Conservation (phyloP, 2,797 vertebrate species). For the Scyliorhinus canicula region DNA sequence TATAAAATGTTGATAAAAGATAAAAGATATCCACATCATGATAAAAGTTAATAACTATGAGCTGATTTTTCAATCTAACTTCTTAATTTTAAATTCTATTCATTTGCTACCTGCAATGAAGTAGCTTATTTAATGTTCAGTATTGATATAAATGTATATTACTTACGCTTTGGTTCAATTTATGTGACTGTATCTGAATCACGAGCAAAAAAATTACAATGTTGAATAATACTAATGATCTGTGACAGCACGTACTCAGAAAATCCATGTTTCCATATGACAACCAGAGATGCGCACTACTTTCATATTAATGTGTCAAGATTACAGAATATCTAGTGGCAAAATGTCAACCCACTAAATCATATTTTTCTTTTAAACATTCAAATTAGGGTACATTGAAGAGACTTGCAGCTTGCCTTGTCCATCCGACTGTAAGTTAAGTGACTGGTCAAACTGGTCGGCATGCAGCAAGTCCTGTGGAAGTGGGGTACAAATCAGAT, state of each 20-base stretch:
- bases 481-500: conserved; percentile 76
- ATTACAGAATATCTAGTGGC: too few species aligned
- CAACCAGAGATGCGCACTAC: neutral
- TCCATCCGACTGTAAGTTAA: conserved; percentile 91
- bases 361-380: conserved; percentile 45
- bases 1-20: neutral
- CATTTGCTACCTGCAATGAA: conserved; percentile 38
- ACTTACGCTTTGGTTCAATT: neutral
- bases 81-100: neutral
- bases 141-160: neutral
- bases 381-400: conserved; percentile 73
- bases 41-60: neutral
- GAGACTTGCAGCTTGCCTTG: conserved; percentile 81
- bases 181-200: neutral
- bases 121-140: neutral
- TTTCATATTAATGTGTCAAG: neutral
- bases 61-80: neutral
- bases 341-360: conserved; percentile 28
- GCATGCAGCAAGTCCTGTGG: conserved; percentile 83
- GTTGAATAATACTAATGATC: neutral
- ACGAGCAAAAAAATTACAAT: neutral
- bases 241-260: neutral
- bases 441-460: conserved; percentile 90
- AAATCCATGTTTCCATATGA: neutral
- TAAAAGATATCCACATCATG: too few species aligned